phyloP scores from a whole-genome alignment of 2,797 vertebrate genomes.

The Urosaurus nigricauda region DNA sequence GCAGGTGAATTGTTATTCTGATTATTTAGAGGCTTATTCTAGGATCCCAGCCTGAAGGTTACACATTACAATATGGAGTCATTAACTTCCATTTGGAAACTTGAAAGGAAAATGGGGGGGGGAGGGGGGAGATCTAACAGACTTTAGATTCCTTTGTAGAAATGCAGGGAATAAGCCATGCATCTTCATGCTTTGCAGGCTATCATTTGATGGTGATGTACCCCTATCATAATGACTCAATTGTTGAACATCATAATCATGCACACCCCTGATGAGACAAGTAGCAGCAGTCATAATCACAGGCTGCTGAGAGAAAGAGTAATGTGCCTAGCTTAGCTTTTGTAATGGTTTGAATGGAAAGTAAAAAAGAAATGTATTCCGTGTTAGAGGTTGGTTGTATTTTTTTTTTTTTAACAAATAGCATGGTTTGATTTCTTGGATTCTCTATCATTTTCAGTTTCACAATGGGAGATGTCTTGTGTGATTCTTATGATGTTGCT shows the following conservation, averaged over 20 bases:
- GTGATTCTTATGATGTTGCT: neutral
- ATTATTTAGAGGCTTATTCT: constrained; percentile 1
- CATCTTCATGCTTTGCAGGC: constrained; percentile 12
- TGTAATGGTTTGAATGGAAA: constrained; percentile 5
- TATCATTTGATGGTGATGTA: constrained; percentile 21
- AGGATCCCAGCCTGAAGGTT: neutral
- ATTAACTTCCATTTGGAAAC: constrained; percentile 16
- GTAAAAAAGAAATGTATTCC: constrained; percentile 1
- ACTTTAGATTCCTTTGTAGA: neutral
- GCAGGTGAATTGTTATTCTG: constrained; percentile 10
- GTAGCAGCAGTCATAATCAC: constrained; percentile 19
- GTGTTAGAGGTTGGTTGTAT: neutral
- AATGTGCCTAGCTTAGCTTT: constrained; percentile 20
- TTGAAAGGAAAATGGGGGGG: neutral
- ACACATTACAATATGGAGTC: neutral
- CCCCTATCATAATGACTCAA: constrained; percentile 27
- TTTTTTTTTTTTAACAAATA: neutral
- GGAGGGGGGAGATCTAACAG: neutral
- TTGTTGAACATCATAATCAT: constrained; percentile 35
- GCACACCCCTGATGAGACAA: constrained; percentile 31
- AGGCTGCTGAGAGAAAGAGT: neutral
- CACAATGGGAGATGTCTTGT: neutral
- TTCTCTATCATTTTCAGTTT: constrained; percentile 2
- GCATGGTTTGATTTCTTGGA: constrained; percentile 13
- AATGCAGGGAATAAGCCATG: neutral